Evolutionary conservation across 2,888 invertebrate species (phyloP).

Genomic region (Xestia rhomboidea): DNA sequence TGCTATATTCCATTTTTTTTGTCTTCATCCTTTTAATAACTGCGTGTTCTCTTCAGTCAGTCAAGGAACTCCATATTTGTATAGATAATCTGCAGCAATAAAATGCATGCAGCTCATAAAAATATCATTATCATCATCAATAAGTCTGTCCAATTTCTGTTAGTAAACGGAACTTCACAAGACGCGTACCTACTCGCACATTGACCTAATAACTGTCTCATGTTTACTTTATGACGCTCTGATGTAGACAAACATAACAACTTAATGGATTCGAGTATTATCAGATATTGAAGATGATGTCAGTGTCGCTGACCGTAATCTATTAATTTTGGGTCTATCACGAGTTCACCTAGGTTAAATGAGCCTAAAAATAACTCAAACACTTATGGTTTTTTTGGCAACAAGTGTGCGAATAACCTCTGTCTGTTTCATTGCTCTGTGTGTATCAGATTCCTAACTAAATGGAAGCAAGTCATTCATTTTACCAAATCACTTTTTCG

Average conservation of each 20-base stretch:
- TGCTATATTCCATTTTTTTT: no score
- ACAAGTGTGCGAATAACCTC: conserved; percentile 29
- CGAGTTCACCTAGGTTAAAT: conserved; percentile 40
- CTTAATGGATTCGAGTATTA: conserved; percentile 44
- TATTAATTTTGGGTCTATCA: conserved; percentile 38
- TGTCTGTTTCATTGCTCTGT: conserved; percentile 56
- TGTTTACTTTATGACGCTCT: conserved; percentile 54
- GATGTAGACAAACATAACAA: conserved; percentile 55
- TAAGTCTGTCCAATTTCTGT: conserved; percentile 36
- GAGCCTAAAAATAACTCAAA: conserved; percentile 30
- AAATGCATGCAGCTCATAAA: conserved; percentile 43
- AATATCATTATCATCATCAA: conserved; percentile 29
- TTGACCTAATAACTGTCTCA: conserved; percentile 54
- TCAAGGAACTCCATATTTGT: conserved; percentile 28
- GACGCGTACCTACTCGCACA: conserved; percentile 43
- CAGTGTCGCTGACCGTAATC: conserved; percentile 48
- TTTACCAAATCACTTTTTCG: conserved; percentile 82
- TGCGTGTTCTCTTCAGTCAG: not conserved
- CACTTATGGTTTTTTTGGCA: conserved; percentile 16
- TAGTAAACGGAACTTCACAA: conserved; percentile 49
- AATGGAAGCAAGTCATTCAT: conserved; percentile 79
- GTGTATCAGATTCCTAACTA: conserved; percentile 72
- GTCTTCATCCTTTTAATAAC: not conserved
- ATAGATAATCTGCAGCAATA: conserved; percentile 24
- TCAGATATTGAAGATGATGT: conserved; percentile 51